Conservation (phyloP, 30 jellyfish, hydroid and myxozoan genomes). For the Mastigias papua region DNA sequence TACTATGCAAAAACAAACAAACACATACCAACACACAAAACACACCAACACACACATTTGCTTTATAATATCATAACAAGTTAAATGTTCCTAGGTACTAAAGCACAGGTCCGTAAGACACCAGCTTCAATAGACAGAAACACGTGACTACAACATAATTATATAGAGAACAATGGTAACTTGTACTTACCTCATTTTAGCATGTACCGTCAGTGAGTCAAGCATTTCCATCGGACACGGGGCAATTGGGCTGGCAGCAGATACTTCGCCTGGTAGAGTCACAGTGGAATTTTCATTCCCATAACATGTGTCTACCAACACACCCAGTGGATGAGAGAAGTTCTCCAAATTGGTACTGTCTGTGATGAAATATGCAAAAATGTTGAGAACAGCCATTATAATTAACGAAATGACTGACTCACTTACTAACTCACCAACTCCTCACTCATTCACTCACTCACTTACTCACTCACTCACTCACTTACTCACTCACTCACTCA, state of each 20-base stretch:
- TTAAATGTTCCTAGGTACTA: no score
- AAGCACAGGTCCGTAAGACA: no score
- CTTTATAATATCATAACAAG: no score
- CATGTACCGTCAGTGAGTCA: slow-evolving; percentile 97
- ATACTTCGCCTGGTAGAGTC: slow-evolving; percentile 87
- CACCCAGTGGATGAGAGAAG: slow-evolving; percentile 87
- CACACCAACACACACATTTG: no score
- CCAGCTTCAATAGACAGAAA: no score
- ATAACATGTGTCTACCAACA: slow-evolving; percentile 77
- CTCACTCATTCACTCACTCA: no score
- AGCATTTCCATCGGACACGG: slow-evolving; percentile 96
- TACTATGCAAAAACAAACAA: no score
- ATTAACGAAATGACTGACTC: neutral
- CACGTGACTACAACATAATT: no score
- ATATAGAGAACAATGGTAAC: neutral
- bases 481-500: no score
- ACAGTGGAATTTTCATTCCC: slow-evolving; percentile 76
- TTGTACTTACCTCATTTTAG: slow-evolving; percentile 98
- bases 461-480: no score
- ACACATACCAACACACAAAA: no score
- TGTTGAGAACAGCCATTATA: no score
- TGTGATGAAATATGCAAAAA: slow-evolving; percentile 17
- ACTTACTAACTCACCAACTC: neutral
- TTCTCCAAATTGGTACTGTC: slow-evolving; percentile 94
- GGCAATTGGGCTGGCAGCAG: slow-evolving; percentile 87